Conservation (phyloP, 2,113 vertebrate genomes). For the Tachycineta bicolor region DNA sequence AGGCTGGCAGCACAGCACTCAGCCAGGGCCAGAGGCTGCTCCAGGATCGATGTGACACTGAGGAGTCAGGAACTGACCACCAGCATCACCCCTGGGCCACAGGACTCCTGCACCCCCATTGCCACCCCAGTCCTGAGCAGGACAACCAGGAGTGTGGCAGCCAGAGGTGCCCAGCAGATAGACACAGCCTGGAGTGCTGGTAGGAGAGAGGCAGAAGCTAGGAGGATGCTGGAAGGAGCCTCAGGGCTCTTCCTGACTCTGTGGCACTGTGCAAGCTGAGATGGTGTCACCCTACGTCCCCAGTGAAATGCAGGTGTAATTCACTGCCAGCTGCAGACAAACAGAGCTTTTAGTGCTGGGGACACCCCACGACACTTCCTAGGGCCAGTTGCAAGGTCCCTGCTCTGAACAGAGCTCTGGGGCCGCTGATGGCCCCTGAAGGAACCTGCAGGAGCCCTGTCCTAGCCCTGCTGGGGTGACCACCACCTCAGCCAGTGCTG, state of each 20-base stretch:
- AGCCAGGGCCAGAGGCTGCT: neutral
- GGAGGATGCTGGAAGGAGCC: neutral
- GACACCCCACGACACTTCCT: neutral
- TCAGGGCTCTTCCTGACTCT: neutral
- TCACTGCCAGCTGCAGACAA: neutral
- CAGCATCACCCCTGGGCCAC: neutral
- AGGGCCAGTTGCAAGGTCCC: neutral
- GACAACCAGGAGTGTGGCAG: neutral
- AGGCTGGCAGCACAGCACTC: neutral
- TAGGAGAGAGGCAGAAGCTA: rapidly evolving
- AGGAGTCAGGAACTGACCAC: neutral
- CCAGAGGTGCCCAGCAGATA: neutral
- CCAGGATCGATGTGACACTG: rapidly evolving
- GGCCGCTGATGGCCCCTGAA: neutral
- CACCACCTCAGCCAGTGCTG: neutral
- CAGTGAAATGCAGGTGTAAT: neutral
- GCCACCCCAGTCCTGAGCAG: rapidly evolving
- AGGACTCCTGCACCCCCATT: rapidly evolving
- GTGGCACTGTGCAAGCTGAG: neutral
- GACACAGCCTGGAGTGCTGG: rapidly evolving
- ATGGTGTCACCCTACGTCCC: neutral
- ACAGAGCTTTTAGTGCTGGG: neutral
- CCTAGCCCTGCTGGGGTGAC: neutral
- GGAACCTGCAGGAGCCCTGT: neutral
- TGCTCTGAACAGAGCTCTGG: neutral